Evolutionary conservation across 2,113 vertebrate genomes (phyloP).

Genomic region (Podarcis muralis): DNA sequence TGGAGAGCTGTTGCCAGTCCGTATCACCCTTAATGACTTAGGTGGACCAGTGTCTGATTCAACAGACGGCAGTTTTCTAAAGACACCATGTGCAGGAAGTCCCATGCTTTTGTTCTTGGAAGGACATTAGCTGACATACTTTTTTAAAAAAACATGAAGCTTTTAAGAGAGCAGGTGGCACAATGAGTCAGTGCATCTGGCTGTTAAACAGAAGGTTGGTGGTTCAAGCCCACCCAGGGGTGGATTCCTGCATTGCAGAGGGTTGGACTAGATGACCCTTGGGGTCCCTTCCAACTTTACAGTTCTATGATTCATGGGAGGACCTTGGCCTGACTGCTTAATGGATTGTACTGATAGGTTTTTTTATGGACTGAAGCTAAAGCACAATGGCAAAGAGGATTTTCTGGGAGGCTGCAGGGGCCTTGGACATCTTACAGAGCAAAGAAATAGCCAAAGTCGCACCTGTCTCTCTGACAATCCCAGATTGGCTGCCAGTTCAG

Average conservation of each 20-base stretch:
- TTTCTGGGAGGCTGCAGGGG: not conserved
- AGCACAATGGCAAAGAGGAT: not conserved
- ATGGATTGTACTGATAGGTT: not conserved
- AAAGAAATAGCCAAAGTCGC: slow-evolving; percentile 23
- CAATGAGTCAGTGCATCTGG: too few relatives aligned
- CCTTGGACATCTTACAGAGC: too few relatives aligned
- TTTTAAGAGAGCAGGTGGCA: too few relatives aligned
- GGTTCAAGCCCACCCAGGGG: too few relatives aligned
- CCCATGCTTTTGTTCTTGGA: not conserved
- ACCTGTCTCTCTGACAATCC: slow-evolving; percentile 86
- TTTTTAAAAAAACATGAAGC: not conserved
- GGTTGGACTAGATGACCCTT: too few relatives aligned
- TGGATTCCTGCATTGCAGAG: too few relatives aligned
- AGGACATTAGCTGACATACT: not conserved
- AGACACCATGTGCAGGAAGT: not conserved
- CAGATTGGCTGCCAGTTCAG: slow-evolving; percentile 80
- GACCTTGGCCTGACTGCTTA: not conserved
- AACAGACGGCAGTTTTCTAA: too few relatives aligned
- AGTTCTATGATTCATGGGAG: not conserved
- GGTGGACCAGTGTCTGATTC: not conserved
- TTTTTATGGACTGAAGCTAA: not conserved
- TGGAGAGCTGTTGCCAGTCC: not conserved
- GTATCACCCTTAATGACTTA: too few relatives aligned
- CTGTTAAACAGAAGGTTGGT: too few relatives aligned
- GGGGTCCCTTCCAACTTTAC: too few relatives aligned